These are phyloP conservation scores for Myodes glareolus DNA, from an alignment of 2,113 vertebrate species.

Conservation along the genomic window DNA sequence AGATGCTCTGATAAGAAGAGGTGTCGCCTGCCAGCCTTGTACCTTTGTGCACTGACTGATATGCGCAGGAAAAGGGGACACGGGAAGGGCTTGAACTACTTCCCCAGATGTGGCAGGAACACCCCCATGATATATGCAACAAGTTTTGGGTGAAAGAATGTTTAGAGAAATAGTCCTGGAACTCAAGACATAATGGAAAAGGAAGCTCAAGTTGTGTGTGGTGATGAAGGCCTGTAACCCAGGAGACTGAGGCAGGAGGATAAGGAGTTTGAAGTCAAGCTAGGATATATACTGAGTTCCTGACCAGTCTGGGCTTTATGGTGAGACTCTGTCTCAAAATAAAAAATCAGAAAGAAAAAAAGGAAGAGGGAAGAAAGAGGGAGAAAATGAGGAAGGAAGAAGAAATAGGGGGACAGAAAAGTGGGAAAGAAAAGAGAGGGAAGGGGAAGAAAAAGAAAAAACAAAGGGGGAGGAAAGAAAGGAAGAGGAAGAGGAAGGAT, in stretches of 20 bases:
- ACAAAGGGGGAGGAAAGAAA: no score
- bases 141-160: not conserved
- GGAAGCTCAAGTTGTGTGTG: not conserved
- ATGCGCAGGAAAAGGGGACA: constrained; percentile 41
- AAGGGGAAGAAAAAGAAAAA: no score
- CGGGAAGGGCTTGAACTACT: not conserved
- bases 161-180: not conserved
- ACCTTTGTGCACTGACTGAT: constrained; percentile 74
- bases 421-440: not conserved
- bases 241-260: not conserved
- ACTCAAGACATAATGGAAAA: not conserved
- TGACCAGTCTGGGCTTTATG: not conserved
- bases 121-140: not conserved
- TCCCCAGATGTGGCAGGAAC: not conserved
- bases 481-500: no score
- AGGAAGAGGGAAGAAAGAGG: not conserved
- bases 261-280: not conserved
- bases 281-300: not conserved
- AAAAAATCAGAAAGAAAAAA: not conserved
- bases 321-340: not conserved
- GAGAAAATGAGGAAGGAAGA: not conserved
- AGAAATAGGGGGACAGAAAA: not conserved
- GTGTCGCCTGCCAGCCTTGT: not conserved
- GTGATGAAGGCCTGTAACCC: not conserved
- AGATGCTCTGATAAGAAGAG: constrained; percentile 72